Base-by-base conservation (phyloP, 2,888 invertebrate genomes). In the Heliothis peltigera region DNA sequence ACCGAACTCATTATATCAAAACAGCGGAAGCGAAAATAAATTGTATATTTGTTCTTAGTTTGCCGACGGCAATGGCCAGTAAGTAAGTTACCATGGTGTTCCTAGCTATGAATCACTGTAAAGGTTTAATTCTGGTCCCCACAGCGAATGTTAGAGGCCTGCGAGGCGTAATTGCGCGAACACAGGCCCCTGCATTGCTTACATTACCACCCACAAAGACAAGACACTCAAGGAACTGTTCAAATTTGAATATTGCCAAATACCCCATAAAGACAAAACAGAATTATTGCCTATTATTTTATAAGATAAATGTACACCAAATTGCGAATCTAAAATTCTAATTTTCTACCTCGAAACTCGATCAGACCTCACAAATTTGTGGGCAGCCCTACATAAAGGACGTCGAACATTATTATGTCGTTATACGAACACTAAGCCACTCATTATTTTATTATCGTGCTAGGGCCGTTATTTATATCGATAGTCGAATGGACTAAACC, bases 371-470 rank as follows among this genome's bases (percentile, higher is more conserved):
- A 51, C 53, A 54, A 25, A 51, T 60, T 62, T 56, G n/a, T 51
- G 63, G 70, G 49, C 71, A 72, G 63, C 75, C 66, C 75, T 79
- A 25, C 17, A 15, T 15, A 47, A 66, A 66, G 54, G 59, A 70
- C 70, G 54, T 61, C 49, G 73, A 64, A 80, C 64, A 63, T 79
- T 75, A 89, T 89, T 87, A 89, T 78, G 80, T 86, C 81, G 85
- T 87, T 87, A 86, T 70, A 75, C 70, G 79, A 70, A 75, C 74
- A 79, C 83, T 84, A 84, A 83, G 74, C 72, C 87, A 44, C 70
- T 87, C 86, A 92, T 92, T 91, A 91, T 88, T 91, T 87, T 87
- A 91, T 91, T 91, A 91, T 89, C 87, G 80, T 83, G 75, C 79
- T 73, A 80, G 70, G 77, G 70, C 82, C 82, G 81, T 87, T 86